Base-by-base conservation (phyloP, 2,113 vertebrate genomes). In the Aleadryas rufinucha region DNA sequence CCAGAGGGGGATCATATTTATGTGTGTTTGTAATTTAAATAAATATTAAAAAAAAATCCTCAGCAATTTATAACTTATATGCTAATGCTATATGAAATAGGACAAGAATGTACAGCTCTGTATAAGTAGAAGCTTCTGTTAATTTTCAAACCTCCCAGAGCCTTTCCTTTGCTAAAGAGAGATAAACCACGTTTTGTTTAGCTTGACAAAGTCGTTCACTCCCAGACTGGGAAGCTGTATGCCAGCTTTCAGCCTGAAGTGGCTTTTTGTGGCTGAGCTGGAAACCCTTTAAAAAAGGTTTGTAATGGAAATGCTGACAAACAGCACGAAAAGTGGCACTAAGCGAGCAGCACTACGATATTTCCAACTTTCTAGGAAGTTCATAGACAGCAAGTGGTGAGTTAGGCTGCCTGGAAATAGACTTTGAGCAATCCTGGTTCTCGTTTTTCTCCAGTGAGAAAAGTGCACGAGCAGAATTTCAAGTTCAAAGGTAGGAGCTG, bases 261-360 rank as follows among this genome's bases (percentile, higher is more conserved):
- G 93, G 84, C 66, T 95, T 95, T 97, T 96, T 97, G 97, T 95
- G 97, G 93, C 94, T 78, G 88, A 64, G 42, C 89, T 97, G 90
- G 92, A 96, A 97, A 97, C 77, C 81, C 89, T 95, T 96, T 89
- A 80, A 94, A 96, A 96, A 94, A 88, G 64, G 69, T 93, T 96
- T 90, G 90, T 96, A 96, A 97, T 98, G 96, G 95, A 97, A 97
- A 97, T 71, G 89, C 91, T 97, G 97, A 97, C 97, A 97, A 94
- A 95, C 26, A 30, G 65, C 90, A 81, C 10, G 22, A 84, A 94
- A 49, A 96, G 93, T 84, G 84, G 86, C 85, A 89, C 78, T 79
- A 75, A 92, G 63, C n/a, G 42, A 96, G 76, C 86, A 82, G 84
- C 5, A 6, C 92, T 92, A 49, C 39, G 91, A 90, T 93, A 86